A percentile compares a stretch with the other conserved stretches of the same genome.
Conservation (phyloP, 1,140 invertebrate species). For the Drosophila varians region DNA sequence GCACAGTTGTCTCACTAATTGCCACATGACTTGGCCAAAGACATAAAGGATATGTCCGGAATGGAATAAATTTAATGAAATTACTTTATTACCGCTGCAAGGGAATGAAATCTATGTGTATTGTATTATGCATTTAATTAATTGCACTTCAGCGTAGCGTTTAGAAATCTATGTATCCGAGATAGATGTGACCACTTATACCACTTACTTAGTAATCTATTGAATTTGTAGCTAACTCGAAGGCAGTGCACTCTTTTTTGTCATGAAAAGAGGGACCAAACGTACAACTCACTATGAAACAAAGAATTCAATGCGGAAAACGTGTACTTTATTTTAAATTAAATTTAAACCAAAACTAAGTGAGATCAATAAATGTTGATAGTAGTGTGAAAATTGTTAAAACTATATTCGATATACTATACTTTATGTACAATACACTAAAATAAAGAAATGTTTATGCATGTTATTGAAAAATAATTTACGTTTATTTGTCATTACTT, state of each 20-base stretch:
- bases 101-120: constrained; percentile 41
- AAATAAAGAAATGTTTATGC: constrained; percentile 73
- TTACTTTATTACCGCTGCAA: constrained; percentile 66
- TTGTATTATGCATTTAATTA: constrained; percentile 69
- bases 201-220: constrained; percentile 42
- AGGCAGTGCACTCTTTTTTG: constrained; percentile 74
- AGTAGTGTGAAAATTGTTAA: constrained; percentile 66
- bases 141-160: constrained; percentile 49
- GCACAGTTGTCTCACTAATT: constrained; percentile 61
- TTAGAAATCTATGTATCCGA: constrained; percentile 62
- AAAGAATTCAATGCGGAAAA: constrained; percentile 58
- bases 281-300: constrained; percentile 55
- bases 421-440: constrained; percentile 65
- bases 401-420: constrained; percentile 61
- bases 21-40: constrained; percentile 53
- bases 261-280: constrained; percentile 77
- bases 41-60: constrained; percentile 17
- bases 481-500: too few species aligned
- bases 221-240: constrained; percentile 58
- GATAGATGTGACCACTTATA: constrained; percentile 72
- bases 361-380: constrained; percentile 74
- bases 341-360: constrained; percentile 57
- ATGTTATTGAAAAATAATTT: constrained; percentile 54
- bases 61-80: constrained; percentile 52
- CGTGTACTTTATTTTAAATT: constrained; percentile 73